phyloP scores from a whole-genome alignment of 1,140 invertebrate genomes.

The Drosophila kohkoa region DNA sequence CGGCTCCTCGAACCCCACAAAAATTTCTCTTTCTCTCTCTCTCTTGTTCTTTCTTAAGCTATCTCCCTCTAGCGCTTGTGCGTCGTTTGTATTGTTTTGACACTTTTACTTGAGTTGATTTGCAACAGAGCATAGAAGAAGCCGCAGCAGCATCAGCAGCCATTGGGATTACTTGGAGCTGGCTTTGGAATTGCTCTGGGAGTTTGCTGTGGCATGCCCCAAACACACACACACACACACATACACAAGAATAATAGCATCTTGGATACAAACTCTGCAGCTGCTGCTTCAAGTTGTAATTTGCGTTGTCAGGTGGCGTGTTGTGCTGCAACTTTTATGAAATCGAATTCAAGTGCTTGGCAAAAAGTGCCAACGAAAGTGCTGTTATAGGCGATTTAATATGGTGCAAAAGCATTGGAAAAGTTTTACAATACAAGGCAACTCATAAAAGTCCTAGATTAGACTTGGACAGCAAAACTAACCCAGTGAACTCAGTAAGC shows the following conservation, averaged over 20 bases:
- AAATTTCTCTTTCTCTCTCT: background rate
- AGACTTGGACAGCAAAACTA: background rate
- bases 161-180: conserved; percentile 27
- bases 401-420: no score
- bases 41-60: background rate
- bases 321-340: background rate
- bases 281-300: conserved; percentile 11
- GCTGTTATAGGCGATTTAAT: background rate
- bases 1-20: conserved; percentile 5
- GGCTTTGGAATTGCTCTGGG: conserved; percentile 1
- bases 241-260: conserved; percentile 11
- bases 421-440: no score
- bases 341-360: background rate
- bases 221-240: no score
- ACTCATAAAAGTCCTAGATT: no score
- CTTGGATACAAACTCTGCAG: background rate
- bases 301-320: background rate
- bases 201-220: background rate
- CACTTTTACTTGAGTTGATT: conserved; percentile 78
- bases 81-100: conserved; percentile 74
- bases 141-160: conserved; percentile 36
- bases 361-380: background rate
- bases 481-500: background rate
- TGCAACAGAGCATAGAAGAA: conserved; percentile 48
- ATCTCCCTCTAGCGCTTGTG: conserved; percentile 54